A percentile compares a stretch with the other conserved stretches of the same genome.
These are phyloP conservation scores for Macropis europaea DNA, from an alignment of 2,888 invertebrate genomes.

Conservation along the genomic window DNA sequence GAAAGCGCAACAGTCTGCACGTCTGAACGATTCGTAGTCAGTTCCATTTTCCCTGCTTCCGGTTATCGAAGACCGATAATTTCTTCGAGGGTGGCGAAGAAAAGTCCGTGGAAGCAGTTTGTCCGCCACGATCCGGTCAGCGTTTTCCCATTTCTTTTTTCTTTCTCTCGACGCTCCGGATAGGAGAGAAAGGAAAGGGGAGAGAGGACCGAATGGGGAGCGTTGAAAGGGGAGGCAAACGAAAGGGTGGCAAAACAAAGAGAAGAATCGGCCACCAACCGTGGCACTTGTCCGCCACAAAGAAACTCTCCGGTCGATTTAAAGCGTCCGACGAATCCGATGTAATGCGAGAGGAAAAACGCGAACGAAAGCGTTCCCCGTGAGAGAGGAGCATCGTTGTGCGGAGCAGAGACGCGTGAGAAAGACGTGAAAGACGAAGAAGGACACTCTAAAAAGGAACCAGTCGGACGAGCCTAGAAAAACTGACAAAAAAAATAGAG, in stretches of 20 bases:
- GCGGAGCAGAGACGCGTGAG: conserved; percentile 3
- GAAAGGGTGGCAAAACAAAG: conserved; percentile 4
- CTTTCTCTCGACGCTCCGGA: not conserved
- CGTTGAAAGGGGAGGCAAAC: not conserved
- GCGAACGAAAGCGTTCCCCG: conserved; percentile 38
- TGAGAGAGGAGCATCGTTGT: conserved; percentile 1
- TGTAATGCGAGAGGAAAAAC: conserved; percentile 32
- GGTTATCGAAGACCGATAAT: not conserved
- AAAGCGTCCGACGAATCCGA: conserved; percentile 21
- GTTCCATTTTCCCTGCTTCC: not conserved
- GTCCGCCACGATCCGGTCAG: conserved; percentile 6
- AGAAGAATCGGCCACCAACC: not conserved
- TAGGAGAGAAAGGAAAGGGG: not conserved
- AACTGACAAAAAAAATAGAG: conserved; percentile 8
- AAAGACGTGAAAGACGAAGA: conserved; percentile 19
- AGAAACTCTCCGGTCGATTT: conserved; percentile 33
- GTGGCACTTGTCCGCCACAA: not conserved
- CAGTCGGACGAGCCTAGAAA: conserved; percentile 2
- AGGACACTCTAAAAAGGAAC: conserved; percentile 7
- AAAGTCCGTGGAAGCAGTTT: not conserved
- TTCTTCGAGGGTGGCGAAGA: not conserved
- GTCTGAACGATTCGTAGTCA: no score
- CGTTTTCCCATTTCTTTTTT: not conserved
- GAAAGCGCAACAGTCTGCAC: no score
- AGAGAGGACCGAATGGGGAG: not conserved